These are phyloP conservation scores for Muscicapa striata DNA, from an alignment of 2,797 vertebrate species.

Conservation along the genomic window DNA sequence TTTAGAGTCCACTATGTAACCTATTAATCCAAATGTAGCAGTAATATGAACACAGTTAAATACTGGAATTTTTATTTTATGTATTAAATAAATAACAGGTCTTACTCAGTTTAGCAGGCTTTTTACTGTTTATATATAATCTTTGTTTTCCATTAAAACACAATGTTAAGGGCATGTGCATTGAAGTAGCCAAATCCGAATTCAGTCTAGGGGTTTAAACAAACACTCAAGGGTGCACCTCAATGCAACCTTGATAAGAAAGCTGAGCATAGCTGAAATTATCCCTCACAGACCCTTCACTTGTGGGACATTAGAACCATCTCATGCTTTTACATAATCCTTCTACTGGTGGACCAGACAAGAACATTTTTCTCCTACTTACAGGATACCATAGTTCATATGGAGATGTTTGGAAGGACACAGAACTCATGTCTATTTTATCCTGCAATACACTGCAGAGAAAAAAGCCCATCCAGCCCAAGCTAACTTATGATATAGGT, in stretches of 20 bases:
- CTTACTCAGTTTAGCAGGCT: neutral
- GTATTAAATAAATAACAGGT: slow-evolving; percentile 1
- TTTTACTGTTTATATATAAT: neutral
- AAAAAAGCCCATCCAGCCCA: neutral
- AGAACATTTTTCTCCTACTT: neutral
- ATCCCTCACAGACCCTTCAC: neutral
- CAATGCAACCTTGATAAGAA: neutral
- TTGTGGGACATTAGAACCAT: neutral
- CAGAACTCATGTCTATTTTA: neutral
- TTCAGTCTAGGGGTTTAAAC: neutral
- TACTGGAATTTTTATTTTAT: neutral
- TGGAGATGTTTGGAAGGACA: neutral
- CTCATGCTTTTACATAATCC: neutral
- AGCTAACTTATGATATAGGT: neutral
- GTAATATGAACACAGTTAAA: slow-evolving; percentile 30
- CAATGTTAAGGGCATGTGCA: neutral
- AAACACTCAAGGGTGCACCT: neutral
- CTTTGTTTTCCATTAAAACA: neutral
- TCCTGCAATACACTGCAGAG: rapidly evolving
- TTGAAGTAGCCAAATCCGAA: neutral
- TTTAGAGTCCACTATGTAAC: neutral
- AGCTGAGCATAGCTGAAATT: neutral
- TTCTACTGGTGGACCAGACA: neutral
- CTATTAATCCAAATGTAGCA: neutral
- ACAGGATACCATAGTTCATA: neutral